Percentiles rank a stretch among this genome's conserved stretches.
These are phyloP conservation scores for Sebastes alutus DNA, from an alignment of 2,797 vertebrate genomes.

Conservation along the genomic window DNA sequence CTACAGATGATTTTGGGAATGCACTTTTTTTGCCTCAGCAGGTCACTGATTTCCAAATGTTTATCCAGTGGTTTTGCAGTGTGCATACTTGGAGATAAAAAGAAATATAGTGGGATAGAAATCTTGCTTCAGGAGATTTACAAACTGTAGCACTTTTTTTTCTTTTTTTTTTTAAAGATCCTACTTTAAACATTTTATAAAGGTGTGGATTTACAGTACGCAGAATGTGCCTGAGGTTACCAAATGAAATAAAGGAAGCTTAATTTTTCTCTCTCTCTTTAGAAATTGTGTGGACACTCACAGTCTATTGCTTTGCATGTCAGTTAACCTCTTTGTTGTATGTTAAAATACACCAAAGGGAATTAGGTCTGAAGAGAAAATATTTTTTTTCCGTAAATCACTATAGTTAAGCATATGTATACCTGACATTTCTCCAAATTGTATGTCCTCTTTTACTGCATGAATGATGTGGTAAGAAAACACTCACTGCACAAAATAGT, in stretches of 20 bases:
- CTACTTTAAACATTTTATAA: neutral
- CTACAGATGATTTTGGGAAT: constrained; percentile 5
- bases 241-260: neutral
- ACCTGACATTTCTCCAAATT: neutral
- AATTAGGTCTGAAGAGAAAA: neutral
- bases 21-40: neutral
- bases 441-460: neutral
- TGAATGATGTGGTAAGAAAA: neutral
- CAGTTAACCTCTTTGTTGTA: neutral
- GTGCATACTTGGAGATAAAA: constrained; percentile 10
- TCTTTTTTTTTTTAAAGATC: neutral
- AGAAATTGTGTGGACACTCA: neutral
- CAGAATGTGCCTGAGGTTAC: neutral
- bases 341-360: neutral
- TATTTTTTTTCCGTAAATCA: neutral
- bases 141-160: neutral
- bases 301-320: neutral
- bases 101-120: neutral
- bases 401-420: neutral
- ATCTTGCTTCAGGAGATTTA: neutral
- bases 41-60: constrained; percentile 3
- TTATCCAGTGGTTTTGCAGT: neutral
- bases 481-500: neutral
- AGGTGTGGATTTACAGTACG: neutral
- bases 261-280: neutral